Percentiles rank a stretch among this genome's conserved stretches.
These are phyloP conservation scores for Pterophyllum scalare DNA, from an alignment of 2,113 vertebrate genomes.

Conservation along the genomic window DNA sequence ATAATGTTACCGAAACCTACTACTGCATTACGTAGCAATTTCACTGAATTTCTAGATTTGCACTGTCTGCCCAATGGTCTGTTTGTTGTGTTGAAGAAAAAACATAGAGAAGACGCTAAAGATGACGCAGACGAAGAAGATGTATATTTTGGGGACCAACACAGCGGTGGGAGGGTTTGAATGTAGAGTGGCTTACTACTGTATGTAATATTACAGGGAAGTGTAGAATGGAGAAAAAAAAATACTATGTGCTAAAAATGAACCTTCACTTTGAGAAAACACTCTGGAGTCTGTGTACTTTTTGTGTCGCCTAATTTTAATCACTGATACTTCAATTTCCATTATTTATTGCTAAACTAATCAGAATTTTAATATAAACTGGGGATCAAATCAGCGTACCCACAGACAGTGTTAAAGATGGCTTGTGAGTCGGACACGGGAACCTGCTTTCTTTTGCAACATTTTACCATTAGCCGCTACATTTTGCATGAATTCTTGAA, in stretches of 20 bases:
- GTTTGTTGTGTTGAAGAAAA: slow-evolving; percentile 77
- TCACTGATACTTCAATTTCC: neutral
- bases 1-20: slow-evolving; percentile 68
- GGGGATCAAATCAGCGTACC: neutral
- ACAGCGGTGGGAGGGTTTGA: slow-evolving; percentile 65
- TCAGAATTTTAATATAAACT: neutral
- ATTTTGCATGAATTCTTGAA: neutral
- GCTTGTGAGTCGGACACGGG: too few species aligned
- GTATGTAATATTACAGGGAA: slow-evolving; percentile 72
- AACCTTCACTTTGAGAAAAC: slow-evolving; percentile 82
- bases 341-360: neutral
- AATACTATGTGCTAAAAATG: slow-evolving; percentile 77
- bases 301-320: slow-evolving; percentile 13
- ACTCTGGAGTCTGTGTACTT: slow-evolving; percentile 49
- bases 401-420: too few species aligned
- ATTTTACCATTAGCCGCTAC: neutral
- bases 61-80: slow-evolving; percentile 77
- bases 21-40: slow-evolving; percentile 78
- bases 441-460: neutral
- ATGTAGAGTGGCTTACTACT: slow-evolving; percentile 77
- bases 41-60: slow-evolving; percentile 77
- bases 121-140: slow-evolving; percentile 62
- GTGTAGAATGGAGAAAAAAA: slow-evolving; percentile 72
- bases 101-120: slow-evolving; percentile 67
- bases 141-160: slow-evolving; percentile 83